Base-by-base conservation (phyloP, 1,140 invertebrate genomes). In the Campodea augens region DNA sequence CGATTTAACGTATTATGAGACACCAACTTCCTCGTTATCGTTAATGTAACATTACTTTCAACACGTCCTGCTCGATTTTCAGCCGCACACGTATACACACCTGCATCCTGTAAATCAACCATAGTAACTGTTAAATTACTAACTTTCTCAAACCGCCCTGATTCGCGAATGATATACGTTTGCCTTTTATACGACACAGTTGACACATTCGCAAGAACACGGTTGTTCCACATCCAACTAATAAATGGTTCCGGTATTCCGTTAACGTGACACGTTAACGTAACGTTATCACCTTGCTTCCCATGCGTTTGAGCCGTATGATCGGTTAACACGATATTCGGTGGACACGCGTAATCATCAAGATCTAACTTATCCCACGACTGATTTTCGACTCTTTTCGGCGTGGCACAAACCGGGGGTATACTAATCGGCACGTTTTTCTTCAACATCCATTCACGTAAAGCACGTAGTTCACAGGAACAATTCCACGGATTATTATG, bases 401-500 rank as follows among this genome's bases (percentile, higher is more conserved):
- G 82, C 5, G 60, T 57, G 15, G 67, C 61, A 56, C 82, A 86
- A 1, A 70, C 64, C 0, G 81, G 78, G 5, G 77, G 74, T 19
- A 73, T 65, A 3, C 70, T 73, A 36, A 72, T 73, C 2, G 80
- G 78, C 37, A 87, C 72, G 55, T 85, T 86, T 54, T 74, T 71
- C 41, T 67, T 65, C 38, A 77, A 57, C 75, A 86, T 81, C 82
- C 82, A 88, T 47, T 76, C 69, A 13, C 78, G 58, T 24, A 84
- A 56, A 0, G 78, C 75, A 48, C 79, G 64, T n/a, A 86, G 57
- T 15, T 67, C 63, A 59, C 83, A 87, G 25, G 78, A 75, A 58
- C 82, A 87, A 57, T 83, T 76, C 82, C 81, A 86, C 1, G 77
- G 78, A 60, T 87, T 87, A 25, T 69, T 69, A 13, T 77, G 70